Evolutionary conservation across 2,797 vertebrate species (phyloP), one percentile per base, ranked within the genome.

Genomic region (Alcedo quadribrachys): DNA sequence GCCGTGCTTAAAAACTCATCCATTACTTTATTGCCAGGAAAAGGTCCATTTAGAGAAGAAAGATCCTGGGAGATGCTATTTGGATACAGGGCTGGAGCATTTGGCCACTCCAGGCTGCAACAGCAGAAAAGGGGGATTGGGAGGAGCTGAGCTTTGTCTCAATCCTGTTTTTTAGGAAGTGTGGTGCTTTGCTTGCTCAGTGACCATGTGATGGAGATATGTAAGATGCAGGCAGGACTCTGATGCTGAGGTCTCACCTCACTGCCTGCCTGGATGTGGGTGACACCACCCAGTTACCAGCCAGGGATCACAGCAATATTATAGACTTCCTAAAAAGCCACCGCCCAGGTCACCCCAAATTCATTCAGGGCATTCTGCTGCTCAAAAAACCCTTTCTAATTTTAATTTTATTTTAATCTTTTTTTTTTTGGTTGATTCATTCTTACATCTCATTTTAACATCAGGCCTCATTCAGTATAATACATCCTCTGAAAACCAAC

Each of bases 141-240:
- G 21, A 16, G 8, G 15, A 71, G 45, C 42, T 48, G 35, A 65
- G 35, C 9, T 69, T 80, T 46, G 27, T n/a, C 27, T 42, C 6
- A 77, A 69, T n/a, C 16, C 12, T 2, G 1, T 5, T 57, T 51
- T 57, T 2, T n/a, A 37, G 43, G 51, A 27, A n/a, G 51, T 66
- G 30, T 8, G 30, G 30, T 12, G 0, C 24, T 76, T 67, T 5
- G 8, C 37, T 1, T 1, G 30, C 45, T 35, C 3, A 2, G 43
- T 0, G 5, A 3, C 42, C 1, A 1, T 3, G 2, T 1, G 6
- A 15, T 15, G 61, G 54, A 30, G 62, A 2, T 18, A 24, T 5
- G 20, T 6, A 17, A 61, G 68, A 46, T 8, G 62, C 6, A n/a
- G 77, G 55, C 48, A 75, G 76, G 25, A 69, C 55, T 5, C 48